Evolutionary conservation across 1,140 invertebrate genomes (phyloP), one percentile per base, ranked within the genome.

Genomic region (Drosophila ironensis): DNA sequence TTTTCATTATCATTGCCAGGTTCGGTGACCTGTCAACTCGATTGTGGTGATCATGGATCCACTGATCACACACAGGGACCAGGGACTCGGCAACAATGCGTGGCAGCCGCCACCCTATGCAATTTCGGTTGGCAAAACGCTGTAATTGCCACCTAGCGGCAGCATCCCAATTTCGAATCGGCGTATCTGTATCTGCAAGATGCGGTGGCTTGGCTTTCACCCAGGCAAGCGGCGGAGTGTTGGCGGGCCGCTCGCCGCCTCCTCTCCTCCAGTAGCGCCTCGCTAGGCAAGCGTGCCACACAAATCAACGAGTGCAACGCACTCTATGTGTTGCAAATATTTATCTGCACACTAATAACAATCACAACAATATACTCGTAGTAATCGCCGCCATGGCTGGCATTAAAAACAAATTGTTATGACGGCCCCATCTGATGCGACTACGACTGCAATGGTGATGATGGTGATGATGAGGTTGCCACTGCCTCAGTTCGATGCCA

Each of bases 351-450:
- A 76, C 63, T 42, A 67, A 66, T 41, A 64, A 54, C 48, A 45
- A 73, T 63, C 45, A 54, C 22, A 66, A 72, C 44, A 71, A 61
- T 69, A 51, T 37, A 51, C 52, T 67, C 25, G 33, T 45, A 5
- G n/a, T n/a, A n/a, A n/a, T n/a, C n/a, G n/a, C n/a, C n/a, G 28
- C 28, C 8, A 30, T 30, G 30, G 11, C 14, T 37, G 47, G 64
- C 54, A 50, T 57, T 70, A 44, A 48, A 52, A 54, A 51, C 72
- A 84, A 84, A 78, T 84, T 84, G 78, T 78, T 84, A 78, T 84
- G 72, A 52, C 73, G 57, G 40, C 40, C 30, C 7, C 27, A 57
- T 60, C 25, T 9, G 19, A 22, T 37, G 33, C 7, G 33, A 37
- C 16, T 8, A 37, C 14, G 14, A 37, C 11, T 2, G 4, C 4